Evolutionary conservation across 1,140 invertebrate species (phyloP).

Genomic region (Chironomus tepperi): DNA sequence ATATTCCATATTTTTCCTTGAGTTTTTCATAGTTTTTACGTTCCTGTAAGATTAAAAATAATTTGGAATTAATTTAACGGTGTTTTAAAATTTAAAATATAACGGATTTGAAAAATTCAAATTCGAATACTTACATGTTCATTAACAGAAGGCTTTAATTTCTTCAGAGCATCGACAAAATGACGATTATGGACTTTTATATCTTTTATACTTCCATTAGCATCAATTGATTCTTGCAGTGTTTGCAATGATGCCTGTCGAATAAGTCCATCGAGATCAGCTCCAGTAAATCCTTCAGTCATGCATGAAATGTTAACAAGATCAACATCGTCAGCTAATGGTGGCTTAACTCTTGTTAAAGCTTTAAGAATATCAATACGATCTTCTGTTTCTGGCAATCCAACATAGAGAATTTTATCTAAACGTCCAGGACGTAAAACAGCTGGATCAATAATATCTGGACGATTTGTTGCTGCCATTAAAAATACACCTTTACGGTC

Average conservation of each 20-base stretch:
- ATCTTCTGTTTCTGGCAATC: constrained; percentile 71
- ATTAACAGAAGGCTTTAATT: constrained; percentile 35
- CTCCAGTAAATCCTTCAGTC: constrained; percentile 80
- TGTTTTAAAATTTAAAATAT: background rate
- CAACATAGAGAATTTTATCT: constrained; percentile 91
- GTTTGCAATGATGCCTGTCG: constrained; percentile 72
- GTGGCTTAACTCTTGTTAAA: constrained; percentile 75
- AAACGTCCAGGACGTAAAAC: constrained; percentile 88
- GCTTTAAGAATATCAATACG: constrained; percentile 82
- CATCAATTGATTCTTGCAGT: constrained; percentile 54
- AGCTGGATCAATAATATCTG: constrained; percentile 95
- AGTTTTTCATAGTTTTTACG: background rate
- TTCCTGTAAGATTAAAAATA: background rate
- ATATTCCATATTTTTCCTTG: constrained; percentile 7
- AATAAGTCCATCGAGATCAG: constrained; percentile 81
- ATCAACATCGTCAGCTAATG: constrained; percentile 65
- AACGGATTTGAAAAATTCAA: background rate
- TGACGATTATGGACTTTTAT: constrained; percentile 34
- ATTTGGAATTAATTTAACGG: background rate
- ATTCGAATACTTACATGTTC: constrained; percentile 32
- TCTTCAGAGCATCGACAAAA: constrained; percentile 34
- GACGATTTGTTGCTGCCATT: constrained; percentile 92
- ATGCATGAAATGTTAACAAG: constrained; percentile 57
- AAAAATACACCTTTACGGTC: constrained; percentile 83
- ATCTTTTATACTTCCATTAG: constrained; percentile 27